Conservation (phyloP, 2,113 vertebrate species). For the Sphaerodactylus townsendi region DNA sequence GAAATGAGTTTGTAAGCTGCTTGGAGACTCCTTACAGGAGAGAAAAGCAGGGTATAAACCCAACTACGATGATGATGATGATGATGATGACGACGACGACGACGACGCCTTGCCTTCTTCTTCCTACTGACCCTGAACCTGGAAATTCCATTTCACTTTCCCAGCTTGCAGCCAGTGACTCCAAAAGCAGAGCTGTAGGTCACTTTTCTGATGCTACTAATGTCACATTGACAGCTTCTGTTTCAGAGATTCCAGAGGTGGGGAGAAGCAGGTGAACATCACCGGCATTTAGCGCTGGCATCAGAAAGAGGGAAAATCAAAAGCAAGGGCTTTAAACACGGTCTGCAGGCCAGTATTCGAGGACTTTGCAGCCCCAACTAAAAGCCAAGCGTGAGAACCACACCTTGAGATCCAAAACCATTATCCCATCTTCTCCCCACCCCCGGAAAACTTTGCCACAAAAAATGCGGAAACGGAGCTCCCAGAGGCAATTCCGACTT, state of each 20-base stretch:
- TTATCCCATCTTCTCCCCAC: not conserved
- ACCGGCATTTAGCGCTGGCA: fast-evolving
- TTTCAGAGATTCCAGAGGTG: not conserved
- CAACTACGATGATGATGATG: too few species aligned
- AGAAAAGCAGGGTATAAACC: too few species aligned
- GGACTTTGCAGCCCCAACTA: not conserved
- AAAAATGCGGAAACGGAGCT: conserved; percentile 40
- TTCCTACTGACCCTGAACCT: too few species aligned
- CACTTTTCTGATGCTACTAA: too few species aligned
- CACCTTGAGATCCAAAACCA: not conserved
- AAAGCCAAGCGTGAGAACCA: not conserved
- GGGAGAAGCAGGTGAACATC: not conserved
- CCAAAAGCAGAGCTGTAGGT: too few species aligned
- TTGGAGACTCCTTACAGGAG: too few species aligned
- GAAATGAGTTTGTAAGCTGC: too few species aligned
- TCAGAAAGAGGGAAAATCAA: not conserved
- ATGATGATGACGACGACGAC: too few species aligned
- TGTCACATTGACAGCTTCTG: not conserved
- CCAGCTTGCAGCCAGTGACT: too few species aligned
- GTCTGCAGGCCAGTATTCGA: not conserved
- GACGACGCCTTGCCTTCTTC: too few species aligned
- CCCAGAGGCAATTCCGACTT: conserved; percentile 33
- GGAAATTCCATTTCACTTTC: too few species aligned
- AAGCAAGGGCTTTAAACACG: not conserved
- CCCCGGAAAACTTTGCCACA: not conserved